Base-by-base conservation (phyloP, 2,888 invertebrate species). In the Melanostoma scalare region DNA sequence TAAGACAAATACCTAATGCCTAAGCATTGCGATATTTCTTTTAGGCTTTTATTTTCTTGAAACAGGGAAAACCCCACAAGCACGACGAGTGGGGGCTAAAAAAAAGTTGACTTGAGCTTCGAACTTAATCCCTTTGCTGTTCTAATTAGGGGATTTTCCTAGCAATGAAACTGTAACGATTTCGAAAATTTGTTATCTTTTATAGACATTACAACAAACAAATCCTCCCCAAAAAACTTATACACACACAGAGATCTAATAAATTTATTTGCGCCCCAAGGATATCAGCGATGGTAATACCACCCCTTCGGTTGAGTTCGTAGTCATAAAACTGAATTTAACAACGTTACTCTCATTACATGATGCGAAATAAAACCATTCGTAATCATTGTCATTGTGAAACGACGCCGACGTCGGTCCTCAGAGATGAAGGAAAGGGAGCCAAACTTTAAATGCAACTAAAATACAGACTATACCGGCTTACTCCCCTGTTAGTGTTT, bases 91-190 rank as follows among this genome's bases (percentile, higher is more conserved):
- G 40, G 30, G 20, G 4, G 9, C n/a, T 0, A 44, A 71, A 48
- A 46, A 61, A 40, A 77, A 68, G 56, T 74, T 65, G 73, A 69
- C 69, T 78, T 74, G 74, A 78, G 78, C 84, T 84, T 74, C 74
- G 78, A 36, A 60, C 69, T 67, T 84, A 84, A 84, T 84, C 84
- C 84, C 78, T 74, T 10, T 63, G 74, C 74, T 71, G 78, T 71
- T 78, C 78, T 84, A 84, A 84, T 84, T 84, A 84, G 71, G 84
- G 74, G 78, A 78, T 84, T 84, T 78, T 69, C 69, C 78, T 74
- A 60, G 69, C 78, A 78, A 84, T 78, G 84, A 84, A 84, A 84
- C 74, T 74, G 84, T 84, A 78, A 78, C 78, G 69, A 63, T 78
- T 71, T 63, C 73, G 74, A 84, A 82, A 74, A 69, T 73, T 69